Evolutionary conservation across 23 tunicate species (phyloP).

Genomic region (Ascidia mentula): DNA sequence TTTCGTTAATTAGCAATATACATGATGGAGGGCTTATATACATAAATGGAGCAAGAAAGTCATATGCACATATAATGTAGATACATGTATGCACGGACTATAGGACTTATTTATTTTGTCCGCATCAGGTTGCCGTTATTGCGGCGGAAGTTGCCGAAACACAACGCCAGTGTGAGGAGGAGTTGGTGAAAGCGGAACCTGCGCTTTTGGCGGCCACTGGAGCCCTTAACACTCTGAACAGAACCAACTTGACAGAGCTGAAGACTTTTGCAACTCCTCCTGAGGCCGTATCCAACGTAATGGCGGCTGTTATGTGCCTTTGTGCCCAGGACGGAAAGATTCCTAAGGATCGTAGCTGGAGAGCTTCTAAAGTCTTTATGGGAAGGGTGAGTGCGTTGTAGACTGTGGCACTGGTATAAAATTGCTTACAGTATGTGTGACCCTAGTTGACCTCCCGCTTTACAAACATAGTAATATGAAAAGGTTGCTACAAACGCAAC

Average conservation of each 20-base stretch:
- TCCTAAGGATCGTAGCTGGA: slow-evolving; percentile 83
- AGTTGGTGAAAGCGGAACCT: slow-evolving; percentile 85
- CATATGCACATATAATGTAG: too few species aligned
- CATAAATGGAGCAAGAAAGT: too few species aligned
- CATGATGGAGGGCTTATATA: too few species aligned
- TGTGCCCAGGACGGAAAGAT: slow-evolving; percentile 75
- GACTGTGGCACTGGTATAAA: neutral
- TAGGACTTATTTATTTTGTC: too few species aligned
- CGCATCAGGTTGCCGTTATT: slow-evolving; percentile 67
- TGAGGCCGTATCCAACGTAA: slow-evolving; percentile 57
- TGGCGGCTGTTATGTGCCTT: slow-evolving; percentile 95
- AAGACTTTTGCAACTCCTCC: slow-evolving; percentile 72
- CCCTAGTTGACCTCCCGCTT: neutral
- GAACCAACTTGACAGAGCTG: slow-evolving; percentile 68
- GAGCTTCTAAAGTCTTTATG: slow-evolving; percentile 70
- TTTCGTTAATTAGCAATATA: too few species aligned
- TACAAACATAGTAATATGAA: too few species aligned
- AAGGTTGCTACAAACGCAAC: too few species aligned
- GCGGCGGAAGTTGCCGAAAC: slow-evolving; percentile 84
- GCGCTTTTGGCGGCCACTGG: slow-evolving; percentile 82
- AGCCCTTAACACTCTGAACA: slow-evolving; percentile 85
- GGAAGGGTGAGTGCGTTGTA: slow-evolving; percentile 51
- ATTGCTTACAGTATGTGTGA: neutral
- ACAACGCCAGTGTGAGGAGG: slow-evolving; percentile 80
- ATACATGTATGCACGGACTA: too few species aligned